Base-by-base conservation (phyloP, 2,797 vertebrate genomes). In the Tenualosa ilisha region DNA sequence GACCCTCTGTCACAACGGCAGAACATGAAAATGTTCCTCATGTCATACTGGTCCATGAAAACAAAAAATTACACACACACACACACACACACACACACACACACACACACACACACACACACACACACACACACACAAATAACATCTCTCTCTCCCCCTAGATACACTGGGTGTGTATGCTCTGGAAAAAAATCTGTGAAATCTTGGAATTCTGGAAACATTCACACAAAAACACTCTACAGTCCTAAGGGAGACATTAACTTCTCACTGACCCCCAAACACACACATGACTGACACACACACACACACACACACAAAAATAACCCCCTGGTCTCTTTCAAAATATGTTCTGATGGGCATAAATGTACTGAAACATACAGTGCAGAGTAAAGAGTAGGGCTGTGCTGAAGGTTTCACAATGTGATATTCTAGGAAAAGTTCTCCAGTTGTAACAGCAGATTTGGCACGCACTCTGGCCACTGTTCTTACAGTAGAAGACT, bases 51-150 rank as follows among this genome's bases (percentile, higher is more conserved):
- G 8, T 24, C 2, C 61, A 65, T 26, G 9, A 12, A 26, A 9
- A 65, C 61, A 65, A 12, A 7, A 13, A 26, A 65, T 12, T 31
- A 65, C 59, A 63, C 59, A 63, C 59, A 63, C 59, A 63, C 59
- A 61, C 22, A 61, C 59, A 61, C 59, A 61, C n/a, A 61, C 59
- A 61, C 59, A 61, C 59, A n/a, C 22, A 61, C 59, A 61, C 3
- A 61, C 59, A 63, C 59, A 63, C 59, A 65, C 59, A 63, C 59
- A 63, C 59, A 63, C 59, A 63, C 59, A 61, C 22, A 61, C 59
- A 61, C 59, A 61, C n/a, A 61, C 59, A 61, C 59, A 61, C 59
- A n/a, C 22, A 61, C 59, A 61, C 3, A 61, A 54, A 54, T 15
- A 22, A 61, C 8, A 8, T 65, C 24, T 26, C 63, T 65, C 24